Evolutionary conservation across 2,113 vertebrate species (phyloP).

Genomic region (Pachyramphus minor): DNA sequence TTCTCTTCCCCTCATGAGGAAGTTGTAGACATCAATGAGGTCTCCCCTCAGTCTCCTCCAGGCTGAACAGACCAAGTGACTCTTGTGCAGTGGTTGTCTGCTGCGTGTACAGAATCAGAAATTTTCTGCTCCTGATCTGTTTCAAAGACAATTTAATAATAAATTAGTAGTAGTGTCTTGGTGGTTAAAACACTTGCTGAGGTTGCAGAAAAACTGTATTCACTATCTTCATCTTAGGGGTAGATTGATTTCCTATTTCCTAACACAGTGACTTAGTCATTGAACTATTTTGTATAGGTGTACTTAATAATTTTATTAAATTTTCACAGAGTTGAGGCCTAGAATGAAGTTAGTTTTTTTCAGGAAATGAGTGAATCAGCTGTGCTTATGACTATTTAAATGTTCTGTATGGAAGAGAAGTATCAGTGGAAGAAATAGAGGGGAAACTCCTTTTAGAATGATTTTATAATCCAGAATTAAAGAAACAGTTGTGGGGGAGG

Average conservation of each 20-base stretch:
- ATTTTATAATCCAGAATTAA: background rate
- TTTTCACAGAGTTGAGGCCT: background rate
- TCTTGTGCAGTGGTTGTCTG: background rate
- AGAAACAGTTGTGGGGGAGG: background rate
- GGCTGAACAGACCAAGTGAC: background rate
- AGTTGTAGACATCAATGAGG: background rate
- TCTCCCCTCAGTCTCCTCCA: background rate
- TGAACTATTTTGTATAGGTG: background rate
- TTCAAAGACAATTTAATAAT: background rate
- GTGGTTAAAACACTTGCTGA: background rate
- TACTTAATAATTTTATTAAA: background rate
- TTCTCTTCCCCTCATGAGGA: background rate
- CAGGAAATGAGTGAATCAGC: background rate
- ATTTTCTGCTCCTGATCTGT: background rate
- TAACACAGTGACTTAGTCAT: background rate
- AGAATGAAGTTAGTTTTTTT: background rate
- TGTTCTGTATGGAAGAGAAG: background rate
- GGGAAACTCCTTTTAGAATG: background rate
- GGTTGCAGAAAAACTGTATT: background rate
- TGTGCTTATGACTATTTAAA: background rate
- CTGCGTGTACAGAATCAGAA: background rate
- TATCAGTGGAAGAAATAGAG: background rate
- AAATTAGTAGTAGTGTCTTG: background rate
- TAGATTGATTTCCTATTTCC: background rate
- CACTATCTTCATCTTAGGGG: background rate